Base-by-base conservation (phyloP, 2,888 invertebrate species). In the Ctenicera cuprea region DNA sequence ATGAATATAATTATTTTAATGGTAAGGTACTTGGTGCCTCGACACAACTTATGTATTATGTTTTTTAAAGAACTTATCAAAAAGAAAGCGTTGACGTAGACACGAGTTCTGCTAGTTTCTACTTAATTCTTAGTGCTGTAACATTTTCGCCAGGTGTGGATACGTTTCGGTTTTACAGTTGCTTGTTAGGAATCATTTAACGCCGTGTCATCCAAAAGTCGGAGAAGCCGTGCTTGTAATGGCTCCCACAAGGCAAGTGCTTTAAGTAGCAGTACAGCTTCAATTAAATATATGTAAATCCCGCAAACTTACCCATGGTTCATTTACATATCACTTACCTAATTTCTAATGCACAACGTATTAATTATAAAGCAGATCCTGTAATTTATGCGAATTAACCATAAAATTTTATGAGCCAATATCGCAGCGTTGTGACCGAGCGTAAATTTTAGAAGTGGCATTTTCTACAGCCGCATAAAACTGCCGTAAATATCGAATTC, bases 261-360 rank as follows among this genome's bases (percentile, higher is more conserved):
- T 22, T 65, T 38, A 37, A 64, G 64, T 30, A 65, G 16, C 9
- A 65, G 52, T 54, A 52, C 37, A 54, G 38, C 52, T 22, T 18
- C 67, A 67, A 57, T 67, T 67, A 67, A 67, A 67, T 43, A 8
- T 67, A 67, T 67, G 67, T 67, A 67, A 67, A 67, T 67, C 67
- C 43, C 37, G 43, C n/a, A 30, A 67, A 54, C 45, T 67, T 67
- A 45, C 57, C 57, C 57, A 3, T 9, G 22, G 14, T 16, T 67
- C 22, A 71, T 71, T 71, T 71, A 57, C 71, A 71, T 71, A 71
- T 71, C 71, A 71, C 66, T 65, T 65, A 65, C 61, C 65, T 50
- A 61, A 71, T 65, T 71, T 65, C 64, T 57, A 71, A 65, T 71
- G 64, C 54, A n/a, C n/a, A 65, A 37, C 38, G 33, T 50, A 59